Conservation (phyloP, 2,888 invertebrate genomes). For the Geotrupes spiniger region DNA sequence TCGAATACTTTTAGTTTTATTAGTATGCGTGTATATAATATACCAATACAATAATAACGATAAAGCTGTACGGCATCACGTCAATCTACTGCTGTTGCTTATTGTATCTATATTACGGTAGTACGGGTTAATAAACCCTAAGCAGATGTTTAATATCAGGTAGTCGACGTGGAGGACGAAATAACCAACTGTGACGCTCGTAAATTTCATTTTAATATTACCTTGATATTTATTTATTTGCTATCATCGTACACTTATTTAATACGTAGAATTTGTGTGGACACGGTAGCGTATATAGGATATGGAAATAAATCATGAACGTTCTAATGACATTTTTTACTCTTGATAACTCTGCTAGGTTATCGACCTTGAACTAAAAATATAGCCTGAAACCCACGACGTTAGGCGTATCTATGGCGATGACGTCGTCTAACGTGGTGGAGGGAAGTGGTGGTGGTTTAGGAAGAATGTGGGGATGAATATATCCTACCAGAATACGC, state of each 20-base stretch:
- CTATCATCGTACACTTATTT: too few species aligned
- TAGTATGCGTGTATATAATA: too few species aligned
- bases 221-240: background rate
- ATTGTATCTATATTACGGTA: conserved; percentile 1
- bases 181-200: conserved; percentile 1
- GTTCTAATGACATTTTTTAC: conserved; percentile 7
- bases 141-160: conserved; percentile 18
- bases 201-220: background rate
- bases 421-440: conserved; percentile 50
- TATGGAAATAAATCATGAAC: background rate
- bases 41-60: too few species aligned
- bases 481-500: conserved; percentile 51
- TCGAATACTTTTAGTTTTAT: too few species aligned
- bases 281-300: background rate
- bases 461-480: conserved; percentile 53
- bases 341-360: conserved; percentile 36
- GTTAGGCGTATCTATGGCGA: conserved; percentile 43
- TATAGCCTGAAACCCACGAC: conserved; percentile 16
- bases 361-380: conserved; percentile 39
- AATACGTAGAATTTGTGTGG: background rate
- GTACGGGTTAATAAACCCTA: conserved; percentile 16
- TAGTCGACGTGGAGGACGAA: conserved; percentile 7
- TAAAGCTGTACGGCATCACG: background rate
- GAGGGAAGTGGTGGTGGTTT: conserved; percentile 51
- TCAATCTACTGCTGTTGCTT: too few species aligned